These are phyloP conservation scores for Molanna angustata DNA, from an alignment of 2,888 invertebrate genomes.

Conservation along the genomic window DNA sequence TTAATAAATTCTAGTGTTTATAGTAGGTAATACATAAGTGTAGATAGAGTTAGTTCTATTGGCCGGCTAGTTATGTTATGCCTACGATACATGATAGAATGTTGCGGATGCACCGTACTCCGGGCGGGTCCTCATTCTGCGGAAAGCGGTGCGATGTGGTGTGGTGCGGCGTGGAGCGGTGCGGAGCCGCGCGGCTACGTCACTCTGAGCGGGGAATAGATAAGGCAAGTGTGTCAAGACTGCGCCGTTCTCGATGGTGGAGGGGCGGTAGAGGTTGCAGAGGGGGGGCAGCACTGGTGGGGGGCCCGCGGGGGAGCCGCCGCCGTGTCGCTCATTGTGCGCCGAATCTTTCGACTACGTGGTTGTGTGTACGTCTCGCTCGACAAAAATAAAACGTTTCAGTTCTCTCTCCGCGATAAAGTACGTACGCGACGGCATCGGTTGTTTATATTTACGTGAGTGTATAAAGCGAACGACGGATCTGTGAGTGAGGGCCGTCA, in stretches of 20 bases:
- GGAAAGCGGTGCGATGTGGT: no score
- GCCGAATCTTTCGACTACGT: conserved; percentile 2
- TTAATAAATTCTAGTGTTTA: no score
- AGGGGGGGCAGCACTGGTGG: conserved; percentile 36
- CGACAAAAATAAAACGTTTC: conserved; percentile 15
- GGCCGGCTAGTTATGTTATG: no score
- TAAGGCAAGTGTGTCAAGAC: conserved; percentile 33
- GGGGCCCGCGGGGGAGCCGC: conserved; percentile 38
- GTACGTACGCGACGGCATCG: no score
- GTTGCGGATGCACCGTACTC: background rate
- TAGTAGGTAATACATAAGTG: no score
- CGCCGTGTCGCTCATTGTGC: conserved; percentile 15
- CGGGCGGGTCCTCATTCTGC: conserved; percentile 4
- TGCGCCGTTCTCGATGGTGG: conserved; percentile 22
- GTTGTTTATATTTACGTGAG: no score
- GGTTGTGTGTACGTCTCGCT: conserved; percentile 4
- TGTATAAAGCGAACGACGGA: no score
- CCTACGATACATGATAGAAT: no score
- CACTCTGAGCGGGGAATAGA: conserved; percentile 27
- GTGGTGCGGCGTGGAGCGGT: background rate
- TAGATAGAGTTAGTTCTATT: no score
- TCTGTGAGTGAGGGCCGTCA: no score
- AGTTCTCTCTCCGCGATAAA: no score
- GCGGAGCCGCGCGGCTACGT: conserved; percentile 8
- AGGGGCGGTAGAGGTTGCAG: conserved; percentile 24